Evolutionary conservation across 2,113 vertebrate species (phyloP).

Genomic region (Prietella phreatophila): DNA sequence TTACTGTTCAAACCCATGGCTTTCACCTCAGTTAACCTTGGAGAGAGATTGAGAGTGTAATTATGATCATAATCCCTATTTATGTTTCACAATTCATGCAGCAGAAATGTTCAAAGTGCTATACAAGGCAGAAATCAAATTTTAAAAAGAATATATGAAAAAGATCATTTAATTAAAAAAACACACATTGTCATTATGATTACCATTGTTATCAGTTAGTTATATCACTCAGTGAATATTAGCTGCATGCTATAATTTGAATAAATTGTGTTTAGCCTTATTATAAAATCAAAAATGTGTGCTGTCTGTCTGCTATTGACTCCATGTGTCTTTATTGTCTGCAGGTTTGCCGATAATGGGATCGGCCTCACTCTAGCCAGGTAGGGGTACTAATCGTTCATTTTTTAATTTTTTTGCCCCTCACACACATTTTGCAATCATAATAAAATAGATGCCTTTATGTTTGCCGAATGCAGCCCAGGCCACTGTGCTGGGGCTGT

Average conservation of each 20-base stretch:
- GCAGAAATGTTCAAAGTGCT: not conserved
- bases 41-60: not conserved
- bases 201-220: not conserved
- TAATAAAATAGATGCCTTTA: conserved; percentile 42
- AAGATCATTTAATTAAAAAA: not conserved
- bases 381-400: conserved; percentile 66
- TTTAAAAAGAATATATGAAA: not conserved
- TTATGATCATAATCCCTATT: conserved; percentile 5
- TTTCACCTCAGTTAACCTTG: conserved; percentile 11
- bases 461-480: conserved; percentile 45
- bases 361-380: conserved; percentile 94
- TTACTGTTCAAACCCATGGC: not conserved
- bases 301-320: conserved; percentile 34
- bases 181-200: not conserved
- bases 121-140: not conserved
- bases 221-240: not conserved
- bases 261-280: not conserved
- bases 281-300: not conserved
- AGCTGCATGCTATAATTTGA: conserved; percentile 6
- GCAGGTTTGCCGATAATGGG: conserved; percentile 95
- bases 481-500: conserved; percentile 44
- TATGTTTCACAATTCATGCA: not conserved
- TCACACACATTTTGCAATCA: conserved; percentile 33
- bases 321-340: conserved; percentile 48
- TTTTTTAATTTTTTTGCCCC: conserved; percentile 29